These are phyloP conservation scores for Gadopsis bispinosus DNA, from an alignment of 2,797 vertebrate genomes.

Conservation along the genomic window DNA sequence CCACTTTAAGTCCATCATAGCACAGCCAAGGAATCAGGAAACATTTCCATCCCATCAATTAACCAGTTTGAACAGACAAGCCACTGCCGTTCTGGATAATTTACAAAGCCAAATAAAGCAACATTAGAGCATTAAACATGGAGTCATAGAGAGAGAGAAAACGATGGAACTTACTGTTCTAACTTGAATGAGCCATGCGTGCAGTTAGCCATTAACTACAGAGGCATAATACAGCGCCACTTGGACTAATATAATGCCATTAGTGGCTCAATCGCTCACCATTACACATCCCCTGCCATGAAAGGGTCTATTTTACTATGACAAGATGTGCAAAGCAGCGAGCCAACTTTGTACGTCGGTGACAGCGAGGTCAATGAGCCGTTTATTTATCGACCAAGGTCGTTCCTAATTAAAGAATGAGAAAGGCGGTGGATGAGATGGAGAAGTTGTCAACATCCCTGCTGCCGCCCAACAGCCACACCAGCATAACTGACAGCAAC, in stretches of 20 bases:
- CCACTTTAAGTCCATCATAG: slow-evolving; percentile 39
- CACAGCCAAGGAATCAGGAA: slow-evolving; percentile 26
- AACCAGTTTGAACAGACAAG: slow-evolving; percentile 28
- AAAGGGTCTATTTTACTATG: slow-evolving; percentile 29
- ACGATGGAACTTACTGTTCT: slow-evolving; percentile 20
- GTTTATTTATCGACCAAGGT: slow-evolving; percentile 56
- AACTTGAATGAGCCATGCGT: slow-evolving; percentile 42
- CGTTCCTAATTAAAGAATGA: slow-evolving; percentile 52
- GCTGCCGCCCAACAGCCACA: slow-evolving; percentile 45
- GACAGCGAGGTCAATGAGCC: slow-evolving; percentile 42
- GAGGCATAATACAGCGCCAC: slow-evolving; percentile 38
- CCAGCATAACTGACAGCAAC: slow-evolving; percentile 55
- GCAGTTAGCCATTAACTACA: slow-evolving; percentile 52
- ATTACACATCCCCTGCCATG: slow-evolving; percentile 44
- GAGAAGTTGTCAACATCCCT: slow-evolving; percentile 38
- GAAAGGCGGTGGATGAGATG: slow-evolving; percentile 31
- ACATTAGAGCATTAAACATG: slow-evolving; percentile 40
- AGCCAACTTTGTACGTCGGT: slow-evolving; percentile 27
- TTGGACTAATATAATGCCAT: slow-evolving; percentile 50
- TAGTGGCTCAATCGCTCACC: slow-evolving; percentile 44
- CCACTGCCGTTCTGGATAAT: slow-evolving; percentile 24
- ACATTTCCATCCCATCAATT: slow-evolving; percentile 43
- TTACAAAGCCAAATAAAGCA: slow-evolving; percentile 41
- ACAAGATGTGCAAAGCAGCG: slow-evolving; percentile 31
- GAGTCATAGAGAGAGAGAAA: slow-evolving; percentile 8